phyloP scores from a whole-genome alignment of 2,888 invertebrate genomes.

The Hydraecia micacea region DNA sequence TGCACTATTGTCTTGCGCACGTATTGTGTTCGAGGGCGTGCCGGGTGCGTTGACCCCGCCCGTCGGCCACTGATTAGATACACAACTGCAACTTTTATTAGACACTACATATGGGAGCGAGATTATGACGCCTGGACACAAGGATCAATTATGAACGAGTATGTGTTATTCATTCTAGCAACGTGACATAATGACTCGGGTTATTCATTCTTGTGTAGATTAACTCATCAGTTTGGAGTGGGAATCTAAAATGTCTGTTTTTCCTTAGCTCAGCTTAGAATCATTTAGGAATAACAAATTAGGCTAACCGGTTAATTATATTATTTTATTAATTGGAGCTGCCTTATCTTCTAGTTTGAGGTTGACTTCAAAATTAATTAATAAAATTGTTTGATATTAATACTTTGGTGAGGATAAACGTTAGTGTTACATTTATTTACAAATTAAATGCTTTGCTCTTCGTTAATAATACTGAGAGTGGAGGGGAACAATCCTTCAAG shows the following conservation, averaged over 20 bases:
- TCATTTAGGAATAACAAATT: background rate
- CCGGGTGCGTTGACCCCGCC: conserved; percentile 76
- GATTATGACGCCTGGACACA: conserved; percentile 52
- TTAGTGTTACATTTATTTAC: background rate
- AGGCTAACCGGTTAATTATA: background rate
- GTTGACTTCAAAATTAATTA: background rate
- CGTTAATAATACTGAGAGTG: background rate
- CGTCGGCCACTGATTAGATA: conserved; percentile 78
- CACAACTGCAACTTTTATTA: conserved; percentile 78
- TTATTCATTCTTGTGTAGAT: conserved; percentile 10
- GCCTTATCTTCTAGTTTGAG: background rate
- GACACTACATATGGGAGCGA: conserved; percentile 58
- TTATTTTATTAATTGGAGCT: conserved; percentile 7
- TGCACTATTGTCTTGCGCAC: conserved; percentile 63
- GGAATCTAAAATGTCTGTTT: background rate
- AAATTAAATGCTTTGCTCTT: background rate
- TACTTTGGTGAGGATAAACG: background rate
- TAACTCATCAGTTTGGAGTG: background rate
- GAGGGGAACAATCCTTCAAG: background rate
- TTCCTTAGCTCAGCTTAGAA: background rate
- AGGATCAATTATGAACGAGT: conserved; percentile 39
- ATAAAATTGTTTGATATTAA: background rate
- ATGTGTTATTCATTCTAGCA: conserved; percentile 37
- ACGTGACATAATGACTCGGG: background rate
- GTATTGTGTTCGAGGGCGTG: conserved; percentile 69